Base-by-base conservation (phyloP, 2,113 vertebrate species). In the Scytalopus superciliaris region DNA sequence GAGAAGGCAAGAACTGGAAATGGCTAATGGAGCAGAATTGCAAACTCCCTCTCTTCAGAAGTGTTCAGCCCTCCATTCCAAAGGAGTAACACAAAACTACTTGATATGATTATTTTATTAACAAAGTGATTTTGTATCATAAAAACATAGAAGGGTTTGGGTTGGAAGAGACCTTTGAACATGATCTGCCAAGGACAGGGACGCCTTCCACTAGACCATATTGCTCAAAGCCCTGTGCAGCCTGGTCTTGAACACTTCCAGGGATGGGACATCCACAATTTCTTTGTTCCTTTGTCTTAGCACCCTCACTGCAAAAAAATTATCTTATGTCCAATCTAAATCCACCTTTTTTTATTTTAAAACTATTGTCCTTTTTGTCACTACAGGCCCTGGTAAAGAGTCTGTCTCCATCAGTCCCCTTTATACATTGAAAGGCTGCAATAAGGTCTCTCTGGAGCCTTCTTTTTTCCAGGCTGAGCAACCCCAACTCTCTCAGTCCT, bases 381-480 rank as follows among this genome's bases (percentile, higher is more conserved):
- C 28, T 30, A 5, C n/a, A 84, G 27, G 14, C 12, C 27, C 5
- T 57, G 30, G 3, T 64, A 15, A 69, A 56, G 77, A n/a, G 4
- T 40, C 16, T 44, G 8, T 67, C 42, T 11, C 12, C 39, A 25
- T 50, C 19, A 31, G 25, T 40, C 8, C 11, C 3, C 4, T 76
- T 67, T 23, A 76, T 22, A 3, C 14, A 52, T 6, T 66, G 28
- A 33, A 84, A 40, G 11, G 9, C 14, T 11, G 1, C 33, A 24
- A 1, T 27, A 13, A 60, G 4, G 1, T 86, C 6, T 40, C 30
- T 12, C 44, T 3, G 3, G 3, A 42, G 13, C 8, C 11, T 69
- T 30, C 5, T 31, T 19, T 74, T 59, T 17, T 64, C 14, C 44
- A 49, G 44, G 4, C 39, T 55, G 14, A 53, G 7, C 13, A 53